Evolutionary conservation across 2,113 vertebrate genomes (phyloP).

Genomic region (Okapia johnstoni): DNA sequence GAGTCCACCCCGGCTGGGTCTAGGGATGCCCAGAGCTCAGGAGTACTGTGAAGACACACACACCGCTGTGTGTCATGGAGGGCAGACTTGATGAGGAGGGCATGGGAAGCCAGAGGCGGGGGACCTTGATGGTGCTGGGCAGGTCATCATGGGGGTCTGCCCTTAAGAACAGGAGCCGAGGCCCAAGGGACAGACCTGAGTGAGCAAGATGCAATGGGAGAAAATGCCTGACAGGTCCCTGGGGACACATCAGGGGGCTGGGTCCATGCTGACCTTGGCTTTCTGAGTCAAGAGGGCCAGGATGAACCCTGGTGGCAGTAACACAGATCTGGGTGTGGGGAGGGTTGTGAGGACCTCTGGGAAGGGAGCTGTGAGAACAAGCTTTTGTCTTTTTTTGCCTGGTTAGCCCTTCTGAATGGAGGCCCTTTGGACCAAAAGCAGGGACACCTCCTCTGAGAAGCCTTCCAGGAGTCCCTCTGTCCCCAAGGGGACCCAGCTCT

Average conservation of each 20-base stretch:
- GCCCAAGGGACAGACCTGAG: too few relatives aligned
- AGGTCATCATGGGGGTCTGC: too few relatives aligned
- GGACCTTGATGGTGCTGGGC: not conserved
- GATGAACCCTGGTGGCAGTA: rapidly evolving
- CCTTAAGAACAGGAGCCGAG: too few relatives aligned
- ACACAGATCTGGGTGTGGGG: rapidly evolving
- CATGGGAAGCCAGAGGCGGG: not conserved
- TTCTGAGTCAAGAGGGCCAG: not conserved
- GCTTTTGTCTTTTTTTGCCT: rapidly evolving
- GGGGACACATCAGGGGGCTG: not conserved
- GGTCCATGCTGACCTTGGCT: rapidly evolving
- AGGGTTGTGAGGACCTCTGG: rapidly evolving
- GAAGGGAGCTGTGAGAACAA: not conserved
- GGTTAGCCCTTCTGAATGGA: not conserved
- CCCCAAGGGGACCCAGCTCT: rapidly evolving
- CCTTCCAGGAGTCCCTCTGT: not conserved
- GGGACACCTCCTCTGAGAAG: not conserved
- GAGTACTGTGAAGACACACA: not conserved
- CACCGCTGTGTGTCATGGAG: rapidly evolving
- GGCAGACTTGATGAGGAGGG: rapidly evolving
- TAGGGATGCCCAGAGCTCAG: rapidly evolving
- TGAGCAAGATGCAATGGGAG: too few relatives aligned
- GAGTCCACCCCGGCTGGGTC: rapidly evolving
- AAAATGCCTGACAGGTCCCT: rapidly evolving
- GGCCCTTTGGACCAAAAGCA: not conserved